Evolutionary conservation across 2,888 invertebrate genomes (phyloP), one percentile per base, ranked within the genome.

Genomic region (Hyposoter dolosus): DNA sequence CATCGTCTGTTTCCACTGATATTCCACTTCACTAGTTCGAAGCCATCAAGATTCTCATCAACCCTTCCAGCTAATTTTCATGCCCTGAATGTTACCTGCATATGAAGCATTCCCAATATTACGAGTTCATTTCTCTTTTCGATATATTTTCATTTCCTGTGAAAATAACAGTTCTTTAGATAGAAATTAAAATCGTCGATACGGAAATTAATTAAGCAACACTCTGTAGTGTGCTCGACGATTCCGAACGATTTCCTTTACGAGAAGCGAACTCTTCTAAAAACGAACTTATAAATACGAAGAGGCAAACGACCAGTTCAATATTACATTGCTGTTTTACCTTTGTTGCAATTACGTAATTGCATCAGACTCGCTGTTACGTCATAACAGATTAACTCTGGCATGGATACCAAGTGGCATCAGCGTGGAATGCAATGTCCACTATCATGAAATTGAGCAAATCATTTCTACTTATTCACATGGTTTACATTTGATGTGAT

Each of bases 11-110:
- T 56, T 78, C 40, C 77, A n/a, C 10, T 60, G 66, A 78, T 82
- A 82, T 82, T 66, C n/a, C 60, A 50, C 77, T 77, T 74, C 47
- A 74, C 63, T 82, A 60, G 35, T 68, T 43, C 32, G 68, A 82
- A 53, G 23, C 32, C 50, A 45, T 69, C 68, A 40, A 15, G 28
- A 66, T 19, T 74, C 74, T 74, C 74, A 40, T 66, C 74, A 65
- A 15, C 15, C 15, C 60, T 28, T 28, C 5, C 60, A 15, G 6
- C 60, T 60, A 15, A 60, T 60, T 23, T 60, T 60, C 28, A 28
- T 28, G 15, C 1, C 60, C 60, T 60, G 1, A 5, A 60, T 28
- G 23, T 6, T 23, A 56, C 10, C 10, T 56, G 56, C 4, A 10
- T 19, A 23, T 56, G 19, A 12, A 19, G 56, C 56, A 56, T 56